A percentile compares a stretch with the other conserved stretches of the same genome.
These are phyloP conservation scores for Lacanobia wlatinum DNA, from an alignment of 2,888 invertebrate species.

Conservation along the genomic window DNA sequence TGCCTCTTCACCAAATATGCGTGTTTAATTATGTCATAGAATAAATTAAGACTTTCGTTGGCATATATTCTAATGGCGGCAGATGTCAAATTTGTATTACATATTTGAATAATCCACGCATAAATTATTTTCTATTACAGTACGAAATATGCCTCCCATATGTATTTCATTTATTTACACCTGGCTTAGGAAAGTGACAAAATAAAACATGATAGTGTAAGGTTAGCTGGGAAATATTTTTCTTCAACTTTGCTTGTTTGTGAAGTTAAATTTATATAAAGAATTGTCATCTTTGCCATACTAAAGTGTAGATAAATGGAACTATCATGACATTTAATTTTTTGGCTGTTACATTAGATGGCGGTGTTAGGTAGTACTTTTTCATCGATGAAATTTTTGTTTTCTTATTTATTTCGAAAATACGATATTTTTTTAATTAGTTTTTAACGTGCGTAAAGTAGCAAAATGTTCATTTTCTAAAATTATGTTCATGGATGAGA, in stretches of 20 bases:
- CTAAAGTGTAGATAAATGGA: too few relatives aligned
- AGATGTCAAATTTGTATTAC: conserved; percentile 43
- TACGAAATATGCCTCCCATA: conserved; percentile 10
- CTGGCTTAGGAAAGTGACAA: background rate
- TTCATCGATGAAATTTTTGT: too few relatives aligned
- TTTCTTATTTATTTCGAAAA: too few relatives aligned
- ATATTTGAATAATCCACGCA: conserved; percentile 41
- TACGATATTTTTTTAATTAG: too few relatives aligned
- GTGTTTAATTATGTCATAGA: conserved; percentile 21
- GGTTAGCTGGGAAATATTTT: background rate
- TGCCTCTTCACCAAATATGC: conserved; percentile 15
- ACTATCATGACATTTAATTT: too few relatives aligned
- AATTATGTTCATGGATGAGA: too few relatives aligned
- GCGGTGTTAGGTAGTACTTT: too few relatives aligned
- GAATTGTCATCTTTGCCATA: too few relatives aligned
- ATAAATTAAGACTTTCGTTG: conserved; percentile 45
- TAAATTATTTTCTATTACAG: conserved; percentile 30
- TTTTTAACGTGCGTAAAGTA: too few relatives aligned
- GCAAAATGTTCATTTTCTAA: too few relatives aligned
- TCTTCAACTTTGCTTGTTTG: background rate
- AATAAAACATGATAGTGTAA: background rate
- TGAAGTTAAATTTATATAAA: background rate
- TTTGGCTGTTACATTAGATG: too few relatives aligned
- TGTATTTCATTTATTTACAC: conserved; percentile 15
- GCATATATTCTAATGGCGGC: conserved; percentile 29